A percentile compares a stretch with the other conserved stretches of the same genome.
These are phyloP conservation scores for Seriola dumerili DNA, from an alignment of 2,113 vertebrate genomes.

Conservation along the genomic window DNA sequence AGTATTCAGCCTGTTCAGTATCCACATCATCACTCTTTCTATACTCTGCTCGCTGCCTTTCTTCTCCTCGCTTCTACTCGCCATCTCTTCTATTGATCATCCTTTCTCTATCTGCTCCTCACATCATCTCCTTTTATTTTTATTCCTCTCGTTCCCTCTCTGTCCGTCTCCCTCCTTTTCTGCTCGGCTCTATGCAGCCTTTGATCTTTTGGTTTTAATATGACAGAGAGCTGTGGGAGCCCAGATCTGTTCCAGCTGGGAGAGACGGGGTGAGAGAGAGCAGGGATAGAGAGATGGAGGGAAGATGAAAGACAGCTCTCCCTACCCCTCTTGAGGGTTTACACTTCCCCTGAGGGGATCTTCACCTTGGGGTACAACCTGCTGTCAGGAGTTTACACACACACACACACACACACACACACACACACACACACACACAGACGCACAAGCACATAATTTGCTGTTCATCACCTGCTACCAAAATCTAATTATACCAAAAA, in stretches of 20 bases:
- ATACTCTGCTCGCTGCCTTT: background rate
- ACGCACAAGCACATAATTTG: constrained; percentile 22
- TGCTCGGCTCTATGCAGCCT: constrained; percentile 34
- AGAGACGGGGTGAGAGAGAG: constrained; percentile 30
- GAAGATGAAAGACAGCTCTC: constrained; percentile 67
- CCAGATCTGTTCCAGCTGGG: constrained; percentile 62
- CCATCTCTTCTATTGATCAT: background rate
- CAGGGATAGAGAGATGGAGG: constrained; percentile 28
- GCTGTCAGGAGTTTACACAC: constrained; percentile 25
- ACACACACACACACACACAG: background rate
- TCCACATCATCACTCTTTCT: background rate
- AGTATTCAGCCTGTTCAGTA: background rate
- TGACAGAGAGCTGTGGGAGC: constrained; percentile 55
- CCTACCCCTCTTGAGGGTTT: constrained; percentile 22
- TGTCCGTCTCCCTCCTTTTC: constrained; percentile 27
- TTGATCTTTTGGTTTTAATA: constrained; percentile 68
- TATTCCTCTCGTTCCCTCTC: constrained; percentile 16
- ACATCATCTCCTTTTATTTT: constrained; percentile 24
- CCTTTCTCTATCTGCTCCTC: background rate
- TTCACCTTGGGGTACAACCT: constrained; percentile 54
- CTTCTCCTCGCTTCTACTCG: background rate
- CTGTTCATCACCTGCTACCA: constrained; percentile 60
- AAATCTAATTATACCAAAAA: constrained; percentile 61
- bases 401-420: constrained; percentile 27
- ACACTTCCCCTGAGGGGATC: constrained; percentile 14